Base-by-base conservation (phyloP, 2,113 vertebrate genomes). In the Raja brachyura region DNA sequence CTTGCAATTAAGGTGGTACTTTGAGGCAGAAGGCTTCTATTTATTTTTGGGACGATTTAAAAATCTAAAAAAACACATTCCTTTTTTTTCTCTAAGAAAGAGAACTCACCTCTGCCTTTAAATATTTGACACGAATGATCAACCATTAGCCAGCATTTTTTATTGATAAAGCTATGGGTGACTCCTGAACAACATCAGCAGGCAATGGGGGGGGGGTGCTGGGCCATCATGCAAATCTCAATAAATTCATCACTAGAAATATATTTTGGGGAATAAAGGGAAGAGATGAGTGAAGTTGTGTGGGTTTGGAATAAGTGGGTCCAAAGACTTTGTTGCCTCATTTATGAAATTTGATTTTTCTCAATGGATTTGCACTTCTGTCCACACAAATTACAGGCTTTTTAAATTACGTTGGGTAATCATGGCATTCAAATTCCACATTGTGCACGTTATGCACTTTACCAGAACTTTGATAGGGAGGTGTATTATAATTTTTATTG, bases 281-380 rank as follows among this genome's bases (percentile, higher is more conserved):
- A n/a, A n/a, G 74, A 28, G 11, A 75, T n/a, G n/a, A 28, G 28
- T n/a, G 28, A 75, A 8, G 70, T 5, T 66, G 63, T 73, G 70
- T 73, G 63, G 0, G 63, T 0, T 66, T 10, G 14, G 70, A 73
- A 20, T 2, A 73, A 73, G 63, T 10, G 13, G 8, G 63, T 66
- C 8, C 63, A 73, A 22, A 11, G 74, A n/a, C 28, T 61, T 61
- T 61, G 59, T 28, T 88, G 20, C 59, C 31, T 14, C 28, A 31
- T 63, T 86, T 88, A n/a, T 88, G 25, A 7, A 88, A 28, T 63
- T 63, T 14, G 59, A 88, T 68, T 73, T 92, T 73, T 92, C 66
- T 73, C 16, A 33, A 66, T 66, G 10, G n/a, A 90, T 90, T 88
- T 70, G 18, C 4, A 48, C n/a, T 10, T 90, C 31, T 90, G 10